Conservation (phyloP, 2,797 vertebrate genomes). For the Darevskia nairensis region DNA sequence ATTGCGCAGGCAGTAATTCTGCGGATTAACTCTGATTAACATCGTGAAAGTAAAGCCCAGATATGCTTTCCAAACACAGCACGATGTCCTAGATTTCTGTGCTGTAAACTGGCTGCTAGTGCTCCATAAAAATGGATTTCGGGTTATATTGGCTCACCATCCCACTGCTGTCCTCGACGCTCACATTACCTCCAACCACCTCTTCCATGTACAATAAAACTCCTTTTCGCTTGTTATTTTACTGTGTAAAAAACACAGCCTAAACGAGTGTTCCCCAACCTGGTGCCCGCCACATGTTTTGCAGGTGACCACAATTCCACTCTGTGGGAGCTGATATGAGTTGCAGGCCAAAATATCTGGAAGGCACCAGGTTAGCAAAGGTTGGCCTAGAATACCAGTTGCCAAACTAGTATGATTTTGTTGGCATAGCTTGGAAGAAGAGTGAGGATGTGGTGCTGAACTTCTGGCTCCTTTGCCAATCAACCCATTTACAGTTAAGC, state of each 20-base stretch:
- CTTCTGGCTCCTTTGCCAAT: neutral
- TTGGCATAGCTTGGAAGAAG: no score
- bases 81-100: neutral
- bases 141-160: neutral
- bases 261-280: neutral
- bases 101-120: neutral
- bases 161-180: neutral
- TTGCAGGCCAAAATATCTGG: no score
- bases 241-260: neutral
- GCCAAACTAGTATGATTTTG: no score
- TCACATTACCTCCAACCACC: neutral
- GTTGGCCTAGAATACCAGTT: neutral
- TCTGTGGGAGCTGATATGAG: no score
- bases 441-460: no score
- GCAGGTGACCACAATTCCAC: no score
- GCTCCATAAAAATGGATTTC: neutral
- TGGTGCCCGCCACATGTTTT: neutral
- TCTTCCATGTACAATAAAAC: neutral
- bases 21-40: constrained; percentile 35
- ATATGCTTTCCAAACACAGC: neutral
- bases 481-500: neutral
- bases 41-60: neutral
- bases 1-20: constrained; percentile 47
- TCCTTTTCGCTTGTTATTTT: neutral
- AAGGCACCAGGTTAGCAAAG: no score